Conservation (phyloP, 1,140 invertebrate genomes). For the Dysdera silvatica region DNA sequence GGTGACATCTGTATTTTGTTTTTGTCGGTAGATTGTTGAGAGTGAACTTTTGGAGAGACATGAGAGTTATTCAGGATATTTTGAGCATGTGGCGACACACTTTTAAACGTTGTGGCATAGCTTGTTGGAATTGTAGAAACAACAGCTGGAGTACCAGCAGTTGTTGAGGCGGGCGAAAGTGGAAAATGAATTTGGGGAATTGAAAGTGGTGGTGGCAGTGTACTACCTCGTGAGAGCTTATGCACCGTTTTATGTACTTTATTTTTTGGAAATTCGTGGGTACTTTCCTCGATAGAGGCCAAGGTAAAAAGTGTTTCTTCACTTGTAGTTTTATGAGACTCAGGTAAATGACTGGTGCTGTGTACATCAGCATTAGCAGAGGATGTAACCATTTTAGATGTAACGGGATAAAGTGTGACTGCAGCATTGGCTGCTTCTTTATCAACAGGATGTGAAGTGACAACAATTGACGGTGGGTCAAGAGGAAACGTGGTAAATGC, state of each 20-base stretch:
- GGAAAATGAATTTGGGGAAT: constrained; percentile 13
- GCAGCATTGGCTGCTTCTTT: too few species aligned
- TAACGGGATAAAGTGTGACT: too few species aligned
- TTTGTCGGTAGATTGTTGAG: too few species aligned
- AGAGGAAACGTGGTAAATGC: constrained; percentile 14
- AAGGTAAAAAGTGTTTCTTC: too few species aligned
- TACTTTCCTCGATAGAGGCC: too few species aligned
- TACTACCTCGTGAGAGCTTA: constrained; percentile 17
- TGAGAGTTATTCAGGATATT: neutral
- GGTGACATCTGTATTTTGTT: constrained; percentile 21
- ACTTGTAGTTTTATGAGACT: too few species aligned
- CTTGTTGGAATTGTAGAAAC: too few species aligned
- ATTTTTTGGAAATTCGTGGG: neutral
- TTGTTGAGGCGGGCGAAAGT: neutral
- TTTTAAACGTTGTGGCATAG: neutral
- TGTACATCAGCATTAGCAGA: too few species aligned
- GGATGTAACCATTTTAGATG: too few species aligned
- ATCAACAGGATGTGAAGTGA: too few species aligned
- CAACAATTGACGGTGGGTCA: constrained; percentile 22
- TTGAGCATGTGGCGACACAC: constrained; percentile 10
- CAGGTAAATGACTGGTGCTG: too few species aligned
- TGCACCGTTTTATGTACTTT: constrained; percentile 21
- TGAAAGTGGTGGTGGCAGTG: constrained; percentile 20
- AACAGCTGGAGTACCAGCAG: neutral
- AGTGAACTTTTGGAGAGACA: too few species aligned